A percentile compares a stretch with the other conserved stretches of the same genome.
Conservation (phyloP, 2,888 invertebrate species). For the Coleophora flavipennella region DNA sequence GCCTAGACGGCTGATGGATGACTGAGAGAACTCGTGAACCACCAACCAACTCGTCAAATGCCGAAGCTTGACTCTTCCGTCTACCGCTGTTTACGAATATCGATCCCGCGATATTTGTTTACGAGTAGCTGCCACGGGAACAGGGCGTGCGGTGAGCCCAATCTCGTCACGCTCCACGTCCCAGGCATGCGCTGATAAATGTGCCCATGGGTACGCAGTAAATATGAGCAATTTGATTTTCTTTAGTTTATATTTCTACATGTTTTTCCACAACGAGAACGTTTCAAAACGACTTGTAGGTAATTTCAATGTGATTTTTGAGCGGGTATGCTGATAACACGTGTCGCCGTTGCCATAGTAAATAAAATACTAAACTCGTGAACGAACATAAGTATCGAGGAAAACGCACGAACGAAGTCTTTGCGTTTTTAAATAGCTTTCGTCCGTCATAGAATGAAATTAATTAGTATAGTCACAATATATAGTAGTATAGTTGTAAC, state of each 20-base stretch:
- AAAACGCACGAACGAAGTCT: too few relatives aligned
- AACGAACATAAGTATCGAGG: slow-evolving; percentile 5
- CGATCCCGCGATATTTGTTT: slow-evolving; percentile 57
- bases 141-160: slow-evolving; percentile 30
- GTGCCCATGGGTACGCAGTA: not conserved
- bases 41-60: slow-evolving; percentile 15
- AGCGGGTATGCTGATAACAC: slow-evolving; percentile 25
- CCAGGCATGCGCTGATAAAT: slow-evolving; percentile 17
- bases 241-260: too few relatives aligned
- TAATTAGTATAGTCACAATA: too few relatives aligned
- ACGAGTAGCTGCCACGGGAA: slow-evolving; percentile 64
- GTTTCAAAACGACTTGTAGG: too few relatives aligned
- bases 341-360: slow-evolving; percentile 36
- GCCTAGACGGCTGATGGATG: slow-evolving; percentile 35
- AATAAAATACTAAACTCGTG: slow-evolving; percentile 32
- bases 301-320: not conserved
- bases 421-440: too few relatives aligned
- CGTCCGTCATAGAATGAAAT: too few relatives aligned
- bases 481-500: too few relatives aligned
- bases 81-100: slow-evolving; percentile 35
- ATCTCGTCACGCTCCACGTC: slow-evolving; percentile 36
- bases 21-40: slow-evolving; percentile 26
- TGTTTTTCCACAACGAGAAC: too few relatives aligned
- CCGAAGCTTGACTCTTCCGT: too few relatives aligned
- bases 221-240: not conserved